Percentiles rank a stretch among this genome's conserved stretches.
Conservation (phyloP, 2,797 vertebrate species). For the Monodelphis domestica region DNA sequence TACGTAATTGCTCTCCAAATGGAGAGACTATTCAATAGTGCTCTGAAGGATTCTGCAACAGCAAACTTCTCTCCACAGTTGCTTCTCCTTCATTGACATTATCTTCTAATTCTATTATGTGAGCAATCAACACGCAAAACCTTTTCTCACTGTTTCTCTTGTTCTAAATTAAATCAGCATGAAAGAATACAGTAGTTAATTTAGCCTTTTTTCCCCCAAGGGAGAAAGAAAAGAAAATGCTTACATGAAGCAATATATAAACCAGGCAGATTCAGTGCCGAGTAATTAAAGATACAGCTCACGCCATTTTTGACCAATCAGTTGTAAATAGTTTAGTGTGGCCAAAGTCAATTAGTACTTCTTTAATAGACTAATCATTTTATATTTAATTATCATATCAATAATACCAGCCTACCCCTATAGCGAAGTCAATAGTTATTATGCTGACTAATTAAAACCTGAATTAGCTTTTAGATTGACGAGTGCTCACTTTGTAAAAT, state of each 20-base stretch:
- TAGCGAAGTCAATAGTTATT: constrained; percentile 82
- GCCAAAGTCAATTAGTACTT: constrained; percentile 81
- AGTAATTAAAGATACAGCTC: constrained; percentile 79
- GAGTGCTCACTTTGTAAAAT: constrained; percentile 72
- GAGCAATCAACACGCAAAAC: constrained; percentile 47
- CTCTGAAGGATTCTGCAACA: constrained; percentile 37
- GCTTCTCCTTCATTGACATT: constrained; percentile 44
- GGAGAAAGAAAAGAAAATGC: constrained; percentile 31
- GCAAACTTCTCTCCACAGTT: constrained; percentile 33
- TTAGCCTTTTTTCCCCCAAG: constrained; percentile 48
- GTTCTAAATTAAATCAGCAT: constrained; percentile 63
- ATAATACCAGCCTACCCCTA: constrained; percentile 77
- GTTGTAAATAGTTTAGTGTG: constrained; percentile 76
- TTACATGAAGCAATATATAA: constrained; percentile 40
- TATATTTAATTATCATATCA: constrained; percentile 84
- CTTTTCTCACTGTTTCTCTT: constrained; percentile 3
- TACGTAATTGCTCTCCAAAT: constrained; percentile 21
- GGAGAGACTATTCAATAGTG: constrained; percentile 56
- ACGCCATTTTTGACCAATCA: constrained; percentile 78
- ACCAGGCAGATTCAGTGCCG: constrained; percentile 49
- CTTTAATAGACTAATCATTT: constrained; percentile 82
- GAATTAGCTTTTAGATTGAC: constrained; percentile 77
- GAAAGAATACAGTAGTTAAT: constrained; percentile 9
- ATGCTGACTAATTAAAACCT: constrained; percentile 81
- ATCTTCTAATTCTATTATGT: constrained; percentile 53